Conservation (phyloP, 2,113 vertebrate genomes). For the Rhabdomys dilectus region DNA sequence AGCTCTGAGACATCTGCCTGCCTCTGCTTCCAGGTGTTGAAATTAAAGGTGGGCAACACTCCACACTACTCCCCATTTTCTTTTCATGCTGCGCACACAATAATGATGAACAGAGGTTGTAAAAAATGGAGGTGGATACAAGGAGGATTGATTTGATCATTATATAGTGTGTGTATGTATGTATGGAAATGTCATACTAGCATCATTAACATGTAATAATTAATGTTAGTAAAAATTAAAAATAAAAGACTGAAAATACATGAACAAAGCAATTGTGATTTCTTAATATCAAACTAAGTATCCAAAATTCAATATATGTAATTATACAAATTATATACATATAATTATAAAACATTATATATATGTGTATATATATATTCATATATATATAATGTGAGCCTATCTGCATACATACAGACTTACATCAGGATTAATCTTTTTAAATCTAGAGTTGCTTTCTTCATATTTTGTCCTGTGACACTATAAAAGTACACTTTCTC, state of each 20-base stretch:
- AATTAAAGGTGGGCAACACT: not conserved
- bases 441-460: not conserved
- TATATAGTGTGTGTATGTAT: not conserved
- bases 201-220: not conserved
- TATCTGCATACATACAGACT: not conserved
- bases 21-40: not conserved
- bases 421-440: not conserved
- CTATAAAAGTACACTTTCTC: not conserved
- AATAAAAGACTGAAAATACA: not conserved
- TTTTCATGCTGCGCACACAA: not conserved
- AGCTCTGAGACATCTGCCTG: not conserved
- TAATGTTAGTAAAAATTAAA: slow-evolving; percentile 11
- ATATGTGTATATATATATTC: not conserved
- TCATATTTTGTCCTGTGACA: not conserved
- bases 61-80: not conserved
- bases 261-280: slow-evolving; percentile 20
- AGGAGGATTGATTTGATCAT: not conserved
- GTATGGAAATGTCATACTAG: not conserved
- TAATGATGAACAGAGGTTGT: not conserved
- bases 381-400: not conserved
- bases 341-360: too few relatives aligned
- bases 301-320: not conserved
- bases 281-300: slow-evolving; percentile 4
- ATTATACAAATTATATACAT: not conserved
- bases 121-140: not conserved